These are phyloP conservation scores for Synanthedon andrenaeformis DNA, from an alignment of 2,888 invertebrate species.

Conservation along the genomic window DNA sequence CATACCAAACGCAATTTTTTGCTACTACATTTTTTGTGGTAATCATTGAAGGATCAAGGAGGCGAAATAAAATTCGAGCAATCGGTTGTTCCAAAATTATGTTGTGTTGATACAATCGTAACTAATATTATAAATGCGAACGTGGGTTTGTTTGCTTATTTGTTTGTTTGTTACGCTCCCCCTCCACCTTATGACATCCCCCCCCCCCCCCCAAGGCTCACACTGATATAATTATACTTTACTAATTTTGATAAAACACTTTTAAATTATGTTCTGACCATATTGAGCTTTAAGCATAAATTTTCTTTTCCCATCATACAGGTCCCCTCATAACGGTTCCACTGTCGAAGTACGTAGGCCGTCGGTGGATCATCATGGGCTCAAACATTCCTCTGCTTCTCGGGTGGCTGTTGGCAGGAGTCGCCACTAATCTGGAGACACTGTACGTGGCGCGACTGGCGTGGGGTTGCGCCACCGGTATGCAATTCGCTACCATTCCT, in stretches of 20 bases:
- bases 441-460: constrained; percentile 69
- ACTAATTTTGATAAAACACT: no score
- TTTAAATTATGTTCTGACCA: no score
- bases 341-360: constrained; percentile 74
- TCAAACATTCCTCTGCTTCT: constrained; percentile 76
- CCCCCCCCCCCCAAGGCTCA: neutral
- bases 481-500: constrained; percentile 80
- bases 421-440: constrained; percentile 58
- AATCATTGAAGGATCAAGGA: neutral
- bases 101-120: no score
- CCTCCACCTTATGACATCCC: neutral
- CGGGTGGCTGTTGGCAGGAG: constrained; percentile 79
- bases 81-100: no score
- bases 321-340: constrained; percentile 80
- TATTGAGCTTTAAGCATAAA: no score
- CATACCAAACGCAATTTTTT: neutral
- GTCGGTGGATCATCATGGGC: constrained; percentile 76
- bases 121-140: no score
- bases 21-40: neutral
- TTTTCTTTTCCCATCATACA: constrained; percentile 11
- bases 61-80: neutral
- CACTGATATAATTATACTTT: neutral
- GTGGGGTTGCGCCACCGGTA: constrained; percentile 77
- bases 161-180: neutral
- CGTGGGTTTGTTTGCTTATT: no score